Evolutionary conservation across 2,797 vertebrate genomes (phyloP), one percentile per base, ranked within the genome.

Genomic region (Sebastes umbrosus): DNA sequence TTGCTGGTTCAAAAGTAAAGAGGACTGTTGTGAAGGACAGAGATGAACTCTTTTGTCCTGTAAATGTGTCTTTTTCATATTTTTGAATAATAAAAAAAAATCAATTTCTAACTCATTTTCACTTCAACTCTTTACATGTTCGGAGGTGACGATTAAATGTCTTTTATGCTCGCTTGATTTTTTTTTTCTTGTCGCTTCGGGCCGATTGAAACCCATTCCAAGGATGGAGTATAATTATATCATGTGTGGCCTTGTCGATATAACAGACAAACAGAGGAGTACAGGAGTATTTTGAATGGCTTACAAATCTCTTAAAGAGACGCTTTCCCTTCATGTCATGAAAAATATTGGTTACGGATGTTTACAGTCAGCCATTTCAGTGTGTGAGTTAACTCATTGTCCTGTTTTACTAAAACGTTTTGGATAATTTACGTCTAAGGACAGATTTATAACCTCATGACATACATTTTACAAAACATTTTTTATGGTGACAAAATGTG

Each of bases 1-100:
- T 86, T 75, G 88, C 84, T 91, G 90, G 91, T 95, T 96, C 89
- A 93, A 93, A 95, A 95, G 94, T 96, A 94, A 94, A 93, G 91
- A 93, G 80, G 77, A 93, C 92, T 91, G 84, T 91, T 92, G 89
- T 90, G 87, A 94, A 94, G 89, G 92, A 94, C 81, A 71, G 84
- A 84, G 85, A 87, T 89, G 84, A 90, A 89, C 58, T 86, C 75
- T 85, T 92, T 88, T 88, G 79, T 87, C 62, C 76, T 77, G 54
- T 76, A 77, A 86, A 89, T 86, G 71, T 82, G 73, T 86, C 83
- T 89, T 84, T 92, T 93, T 92, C 70, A 88, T 88, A 86, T 92
- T 91, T 91, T 60, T 82, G 75, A 84, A 73, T 66, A 59, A 13
- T 64, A 20, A 69, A 8, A 71, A 32, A 24, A 84, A 64, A 57